Conservation (phyloP, 2,888 invertebrate genomes). For the Tachystola acroxantha region DNA sequence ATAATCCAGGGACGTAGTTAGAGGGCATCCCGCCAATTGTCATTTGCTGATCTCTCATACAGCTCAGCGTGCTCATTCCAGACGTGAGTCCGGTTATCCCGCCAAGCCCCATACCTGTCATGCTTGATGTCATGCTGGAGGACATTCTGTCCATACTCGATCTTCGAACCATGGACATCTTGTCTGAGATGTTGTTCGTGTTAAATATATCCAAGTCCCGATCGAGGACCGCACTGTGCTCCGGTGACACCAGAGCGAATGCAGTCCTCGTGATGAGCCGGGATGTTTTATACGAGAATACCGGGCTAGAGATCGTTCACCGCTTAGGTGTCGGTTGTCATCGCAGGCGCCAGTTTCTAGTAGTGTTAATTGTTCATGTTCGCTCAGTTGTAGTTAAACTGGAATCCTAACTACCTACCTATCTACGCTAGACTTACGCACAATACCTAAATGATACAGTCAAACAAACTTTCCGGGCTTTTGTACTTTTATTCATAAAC, state of each 20-base stretch:
- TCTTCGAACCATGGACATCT: conserved; percentile 61
- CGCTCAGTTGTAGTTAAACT: conserved; percentile 51
- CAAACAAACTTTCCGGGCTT: too few relatives aligned
- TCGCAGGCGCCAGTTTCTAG: conserved; percentile 51
- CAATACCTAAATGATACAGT: conserved; percentile 1
- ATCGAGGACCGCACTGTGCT: conserved; percentile 53
- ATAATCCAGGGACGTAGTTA: conserved; percentile 72
- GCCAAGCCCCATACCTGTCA: conserved; percentile 73
- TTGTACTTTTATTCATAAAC: too few relatives aligned
- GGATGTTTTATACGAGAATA: conserved; percentile 48
- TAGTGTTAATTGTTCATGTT: conserved; percentile 47
- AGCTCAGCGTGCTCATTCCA: conserved; percentile 64
- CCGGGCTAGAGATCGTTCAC: conserved; percentile 49
- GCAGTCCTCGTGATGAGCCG: conserved; percentile 31
- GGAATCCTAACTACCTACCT: conserved; percentile 18
- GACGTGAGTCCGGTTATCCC: conserved; percentile 66
- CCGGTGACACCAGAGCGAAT: conserved; percentile 70
- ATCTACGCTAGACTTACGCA: conserved; percentile 13
- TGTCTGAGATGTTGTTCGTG: conserved; percentile 29
- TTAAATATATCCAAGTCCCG: conserved; percentile 29
- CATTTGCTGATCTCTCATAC: conserved; percentile 68
- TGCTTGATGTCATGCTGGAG: conserved; percentile 72
- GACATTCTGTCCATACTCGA: conserved; percentile 75
- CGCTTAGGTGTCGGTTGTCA: conserved; percentile 56
- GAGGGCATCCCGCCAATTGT: conserved; percentile 73